Conservation (phyloP, 2,888 invertebrate species). For the Pseudolycoriella hygida region DNA sequence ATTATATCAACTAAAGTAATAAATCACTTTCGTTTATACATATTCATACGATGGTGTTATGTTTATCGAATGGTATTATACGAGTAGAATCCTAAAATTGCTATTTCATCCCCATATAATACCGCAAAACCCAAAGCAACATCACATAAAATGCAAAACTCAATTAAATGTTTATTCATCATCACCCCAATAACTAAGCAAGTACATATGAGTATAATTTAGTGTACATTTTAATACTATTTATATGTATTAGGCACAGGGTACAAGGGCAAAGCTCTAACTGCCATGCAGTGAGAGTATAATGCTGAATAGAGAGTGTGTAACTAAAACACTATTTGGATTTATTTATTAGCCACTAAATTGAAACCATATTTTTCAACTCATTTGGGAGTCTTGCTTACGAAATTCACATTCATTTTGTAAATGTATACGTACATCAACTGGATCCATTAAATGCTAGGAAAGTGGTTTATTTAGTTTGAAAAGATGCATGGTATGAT, state of each 20-base stretch:
- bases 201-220: neutral
- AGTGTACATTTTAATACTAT: too few species aligned
- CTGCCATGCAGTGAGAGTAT: neutral
- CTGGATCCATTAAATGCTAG: too few species aligned
- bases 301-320: neutral
- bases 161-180: conserved; percentile 1
- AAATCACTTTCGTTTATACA: too few species aligned
- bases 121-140: neutral
- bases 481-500: too few species aligned
- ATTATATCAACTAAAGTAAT: too few species aligned
- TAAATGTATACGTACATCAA: too few species aligned
- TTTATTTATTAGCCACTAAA: conserved; percentile 4
- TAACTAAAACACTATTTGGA: conserved; percentile 2
- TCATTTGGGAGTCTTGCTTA: conserved; percentile 1
- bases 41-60: too few species aligned
- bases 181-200: neutral
- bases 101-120: neutral
- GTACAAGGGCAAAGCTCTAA: too few species aligned
- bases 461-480: too few species aligned
- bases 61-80: too few species aligned
- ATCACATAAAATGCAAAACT: conserved; percentile 1
- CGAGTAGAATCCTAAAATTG: neutral
- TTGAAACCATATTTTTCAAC: conserved; percentile 3
- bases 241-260: too few species aligned
- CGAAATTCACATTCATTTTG: too few species aligned